Evolutionary conservation across 1,140 invertebrate species (phyloP).

Genomic region (Rhizoglyphus robini): DNA sequence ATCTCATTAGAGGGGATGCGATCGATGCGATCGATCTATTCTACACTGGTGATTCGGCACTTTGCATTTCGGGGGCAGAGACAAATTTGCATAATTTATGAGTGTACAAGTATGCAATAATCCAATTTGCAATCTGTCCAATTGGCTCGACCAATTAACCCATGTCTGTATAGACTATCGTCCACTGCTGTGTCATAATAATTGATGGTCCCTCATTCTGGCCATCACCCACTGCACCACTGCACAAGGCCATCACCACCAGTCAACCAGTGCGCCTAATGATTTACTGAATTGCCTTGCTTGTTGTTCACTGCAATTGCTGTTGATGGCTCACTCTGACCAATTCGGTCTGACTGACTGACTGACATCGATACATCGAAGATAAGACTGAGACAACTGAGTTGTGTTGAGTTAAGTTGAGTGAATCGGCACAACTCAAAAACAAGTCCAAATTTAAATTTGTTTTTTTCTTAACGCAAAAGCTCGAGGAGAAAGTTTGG

Average conservation of each 20-base stretch:
- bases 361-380: too few species aligned
- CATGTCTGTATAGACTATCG: background rate
- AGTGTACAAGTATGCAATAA: background rate
- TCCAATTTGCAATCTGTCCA: background rate
- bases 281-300: too few species aligned
- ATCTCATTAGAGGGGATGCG: constrained; percentile 3
- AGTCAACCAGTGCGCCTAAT: too few species aligned
- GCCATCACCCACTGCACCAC: background rate
- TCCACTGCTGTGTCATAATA: background rate
- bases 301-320: background rate
- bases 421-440: too few species aligned
- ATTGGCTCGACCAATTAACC: background rate
- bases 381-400: too few species aligned
- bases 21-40: background rate
- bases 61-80: background rate
- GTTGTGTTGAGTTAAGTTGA: too few species aligned
- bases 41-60: background rate
- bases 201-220: background rate
- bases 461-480: too few species aligned
- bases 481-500: too few species aligned
- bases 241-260: too few species aligned
- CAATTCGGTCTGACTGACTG: too few species aligned
- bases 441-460: too few species aligned
- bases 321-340: too few species aligned
- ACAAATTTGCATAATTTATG: constrained; percentile 14